Base-by-base conservation (phyloP, 2,888 invertebrate genomes). In the Diabrotica balteata region DNA sequence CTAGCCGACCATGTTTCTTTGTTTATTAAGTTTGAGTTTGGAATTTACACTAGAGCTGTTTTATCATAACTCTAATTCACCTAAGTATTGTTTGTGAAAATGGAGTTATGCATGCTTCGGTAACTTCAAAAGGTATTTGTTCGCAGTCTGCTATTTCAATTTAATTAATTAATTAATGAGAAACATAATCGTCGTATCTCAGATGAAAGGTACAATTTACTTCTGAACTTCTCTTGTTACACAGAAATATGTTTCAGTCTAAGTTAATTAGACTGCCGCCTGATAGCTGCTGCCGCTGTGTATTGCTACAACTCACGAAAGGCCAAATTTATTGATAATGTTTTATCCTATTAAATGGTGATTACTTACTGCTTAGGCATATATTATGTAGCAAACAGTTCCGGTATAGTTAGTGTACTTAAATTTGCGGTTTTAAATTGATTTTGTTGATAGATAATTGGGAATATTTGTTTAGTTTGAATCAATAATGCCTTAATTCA, bases 121-220 rank as follows among this genome's bases (percentile, higher is more conserved):
- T 59, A 47, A 59, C 59, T 59, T 59, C 59, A 59, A 59, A 51
- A 59, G 47, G 47, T 59, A 59, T 59, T 59, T 59, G 59, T 59
- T 59, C 59, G 32, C 59, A 59, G 64, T 64, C 60, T 68, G 63
- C 60, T 64, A 61, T 64, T 68, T 64, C 64, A 68, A 68, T 68
- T 68, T 64, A 64, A 64, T 64, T 68, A 68, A 64, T 68, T 68
- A 64, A 65, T 64, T 68, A 68, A 68, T 65, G 61, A 61, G 68
- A 61, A 64, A 64, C 60, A 52, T 65, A 68, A 68, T 64, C 64
- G 64, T 64, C 50, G 59, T 47, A 59, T 49, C 59, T 59, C 59
- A 59, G 59, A 59, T 49, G 59, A 59, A 59, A 59, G 59, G 49
- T 47, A 22, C 46, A 59, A 59, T 59, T 59, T 59, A 59, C 59